A percentile compares a stretch with the other conserved stretches of the same genome.
Conservation (phyloP, 2,797 vertebrate genomes). For the Cynodonichthys magdalenae region DNA sequence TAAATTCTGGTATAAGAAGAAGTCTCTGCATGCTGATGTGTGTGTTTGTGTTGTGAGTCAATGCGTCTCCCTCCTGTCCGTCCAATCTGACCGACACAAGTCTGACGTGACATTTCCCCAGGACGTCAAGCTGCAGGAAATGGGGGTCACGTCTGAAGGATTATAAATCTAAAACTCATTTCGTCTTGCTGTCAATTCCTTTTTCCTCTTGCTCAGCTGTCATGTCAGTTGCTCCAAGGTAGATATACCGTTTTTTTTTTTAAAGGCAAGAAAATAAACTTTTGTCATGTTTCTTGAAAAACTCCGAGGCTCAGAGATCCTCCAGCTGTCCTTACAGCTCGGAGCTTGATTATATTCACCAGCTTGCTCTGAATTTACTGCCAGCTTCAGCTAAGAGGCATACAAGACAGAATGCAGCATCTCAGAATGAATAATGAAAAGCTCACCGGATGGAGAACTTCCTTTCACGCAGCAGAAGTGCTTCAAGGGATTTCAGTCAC, state of each 20-base stretch:
- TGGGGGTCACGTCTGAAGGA: constrained; percentile 52
- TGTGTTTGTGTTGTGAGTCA: constrained; percentile 12
- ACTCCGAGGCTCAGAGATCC: constrained; percentile 37
- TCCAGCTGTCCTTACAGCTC: constrained; percentile 39
- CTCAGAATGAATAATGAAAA: constrained; percentile 71
- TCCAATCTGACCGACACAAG: constrained; percentile 52
- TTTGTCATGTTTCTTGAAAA: constrained; percentile 12
- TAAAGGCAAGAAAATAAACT: constrained; percentile 25
- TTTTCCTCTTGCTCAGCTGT: constrained; percentile 30
- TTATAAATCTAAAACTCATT: constrained; percentile 68
- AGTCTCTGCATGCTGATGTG: constrained; percentile 1
- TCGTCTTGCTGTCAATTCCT: constrained; percentile 46
- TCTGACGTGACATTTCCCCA: constrained; percentile 76
- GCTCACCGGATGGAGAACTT: constrained; percentile 43
- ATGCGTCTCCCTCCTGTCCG: constrained; percentile 47
- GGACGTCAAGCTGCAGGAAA: constrained; percentile 55
- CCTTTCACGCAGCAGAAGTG: constrained; percentile 19
- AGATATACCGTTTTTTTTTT: constrained; percentile 20
- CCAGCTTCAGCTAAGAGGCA: constrained; percentile 46
- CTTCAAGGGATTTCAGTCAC: constrained; percentile 35
- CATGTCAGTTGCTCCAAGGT: constrained; percentile 31
- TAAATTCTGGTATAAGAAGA: constrained; percentile 10
- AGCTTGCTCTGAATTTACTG: constrained; percentile 52
- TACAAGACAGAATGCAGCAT: constrained; percentile 62
- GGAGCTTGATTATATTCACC: constrained; percentile 59